Evolutionary conservation across 2,888 invertebrate genomes (phyloP), one percentile per base, ranked within the genome.

Genomic region (Dynastes hyllus): DNA sequence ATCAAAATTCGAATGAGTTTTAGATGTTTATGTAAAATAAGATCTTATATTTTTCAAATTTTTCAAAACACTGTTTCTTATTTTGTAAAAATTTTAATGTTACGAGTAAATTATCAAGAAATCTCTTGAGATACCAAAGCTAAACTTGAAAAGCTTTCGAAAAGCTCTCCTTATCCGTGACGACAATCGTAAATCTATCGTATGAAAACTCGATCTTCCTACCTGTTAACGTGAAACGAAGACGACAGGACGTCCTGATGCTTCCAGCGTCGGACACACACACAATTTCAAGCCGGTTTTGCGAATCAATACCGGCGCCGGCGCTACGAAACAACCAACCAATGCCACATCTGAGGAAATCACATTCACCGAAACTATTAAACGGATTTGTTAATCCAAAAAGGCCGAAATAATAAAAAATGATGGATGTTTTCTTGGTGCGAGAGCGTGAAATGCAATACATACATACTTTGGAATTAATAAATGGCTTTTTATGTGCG

Each of bases 231-330:
- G 83, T 81, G 79, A 81, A 82, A 85, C 85, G 85, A 85, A 83
- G 83, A 78, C 84, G 83, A 22, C 22, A 58, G 81, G 84, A 85
- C 85, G 86, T 86, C 85, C 86, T 84, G 83, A 84, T 84, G 79
- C 82, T 80, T 70, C 80, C 84, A 83, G 83, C 82, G 83, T 82
- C 83, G 84, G 82, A 81, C 83, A 84, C 86, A 85, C 84, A 86
- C 85, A 86, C 86, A 83, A 86, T 87, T 86, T 87, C 86, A 85
- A 85, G 85, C 82, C 84, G 83, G 81, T 82, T 81, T 81, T 76
- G 45, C 81, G 84, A 88, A 88, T 88, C 88, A 86, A 88, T 88
- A 88, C 84, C 82, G 84, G 85, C 87, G 88, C 87, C 87, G 86
- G 87, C 88, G 87, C 87, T 82, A 45, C 78, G 22, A 58, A 27